Evolutionary conservation across 2,888 invertebrate species (phyloP).

Genomic region (Thera obeliscata): DNA sequence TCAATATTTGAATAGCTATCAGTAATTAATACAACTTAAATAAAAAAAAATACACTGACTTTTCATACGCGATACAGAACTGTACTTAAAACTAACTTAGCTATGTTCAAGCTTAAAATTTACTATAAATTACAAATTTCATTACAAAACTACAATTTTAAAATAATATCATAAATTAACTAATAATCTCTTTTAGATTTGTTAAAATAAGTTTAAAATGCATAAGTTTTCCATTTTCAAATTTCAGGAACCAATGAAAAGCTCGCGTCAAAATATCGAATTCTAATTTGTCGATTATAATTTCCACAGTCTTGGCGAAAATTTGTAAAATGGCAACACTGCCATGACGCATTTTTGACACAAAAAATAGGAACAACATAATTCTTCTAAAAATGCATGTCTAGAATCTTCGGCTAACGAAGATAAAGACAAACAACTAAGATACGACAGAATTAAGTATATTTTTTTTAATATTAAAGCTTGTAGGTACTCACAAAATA

Average conservation of each 20-base stretch:
- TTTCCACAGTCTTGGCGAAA: slow-evolving; percentile 16
- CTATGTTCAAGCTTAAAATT: slow-evolving; percentile 79
- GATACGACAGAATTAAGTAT: neutral
- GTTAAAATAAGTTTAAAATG: slow-evolving; percentile 45
- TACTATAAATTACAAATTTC: slow-evolving; percentile 81
- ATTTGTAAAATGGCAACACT: slow-evolving; percentile 20
- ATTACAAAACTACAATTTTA: slow-evolving; percentile 68
- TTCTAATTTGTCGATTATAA: slow-evolving; percentile 6
- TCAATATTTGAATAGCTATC: slow-evolving; percentile 82
- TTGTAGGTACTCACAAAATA: slow-evolving; percentile 20
- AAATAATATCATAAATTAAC: slow-evolving; percentile 64
- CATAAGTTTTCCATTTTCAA: slow-evolving; percentile 34
- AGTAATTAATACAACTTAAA: slow-evolving; percentile 80
- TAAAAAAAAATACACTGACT: slow-evolving; percentile 81
- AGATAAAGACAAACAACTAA: neutral
- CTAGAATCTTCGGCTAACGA: slow-evolving; percentile 4
- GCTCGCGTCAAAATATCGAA: slow-evolving; percentile 30
- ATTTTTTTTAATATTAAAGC: slow-evolving; percentile 18
- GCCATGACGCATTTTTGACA: slow-evolving; percentile 7
- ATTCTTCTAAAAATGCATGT: slow-evolving; percentile 17
- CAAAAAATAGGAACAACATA: slow-evolving; percentile 21
- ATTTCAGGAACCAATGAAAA: slow-evolving; percentile 42
- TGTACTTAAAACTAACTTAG: slow-evolving; percentile 72
- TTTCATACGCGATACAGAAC: slow-evolving; percentile 67
- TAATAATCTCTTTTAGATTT: slow-evolving; percentile 67